Percentiles rank a stretch among this genome's conserved stretches.
These are phyloP conservation scores for Chaenogobius annularis DNA, from an alignment of 2,113 vertebrate genomes.

Conservation along the genomic window DNA sequence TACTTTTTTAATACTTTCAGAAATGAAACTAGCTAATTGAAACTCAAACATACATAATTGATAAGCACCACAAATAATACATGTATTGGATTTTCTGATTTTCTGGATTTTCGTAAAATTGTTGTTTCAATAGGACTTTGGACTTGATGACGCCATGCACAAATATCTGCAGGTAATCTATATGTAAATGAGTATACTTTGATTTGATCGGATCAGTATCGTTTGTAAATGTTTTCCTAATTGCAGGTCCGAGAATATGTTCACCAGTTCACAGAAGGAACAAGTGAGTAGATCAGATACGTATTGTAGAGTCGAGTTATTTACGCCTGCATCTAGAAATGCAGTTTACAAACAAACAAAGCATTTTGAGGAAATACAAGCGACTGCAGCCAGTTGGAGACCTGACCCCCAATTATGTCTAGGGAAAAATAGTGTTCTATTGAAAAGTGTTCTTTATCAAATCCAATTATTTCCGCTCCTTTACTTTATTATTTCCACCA, in stretches of 20 bases:
- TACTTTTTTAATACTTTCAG: background rate
- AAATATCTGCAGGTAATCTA: background rate
- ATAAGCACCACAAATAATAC: background rate
- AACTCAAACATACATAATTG: background rate
- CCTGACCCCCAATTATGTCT: slow-evolving; percentile 71
- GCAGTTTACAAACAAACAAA: slow-evolving; percentile 11
- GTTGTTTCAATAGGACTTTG: background rate
- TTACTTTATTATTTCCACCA: slow-evolving; percentile 81
- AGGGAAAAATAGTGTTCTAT: slow-evolving; percentile 72
- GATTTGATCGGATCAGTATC: too few species aligned
- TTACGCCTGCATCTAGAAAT: background rate
- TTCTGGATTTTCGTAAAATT: too few species aligned
- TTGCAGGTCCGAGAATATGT: background rate
- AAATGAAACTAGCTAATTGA: background rate
- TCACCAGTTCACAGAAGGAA: too few species aligned
- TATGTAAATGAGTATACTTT: background rate
- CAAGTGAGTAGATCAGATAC: too few species aligned
- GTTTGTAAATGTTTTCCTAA: background rate
- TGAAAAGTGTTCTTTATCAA: slow-evolving; percentile 81
- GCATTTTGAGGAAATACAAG: slow-evolving; percentile 44
- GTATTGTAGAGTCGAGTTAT: background rate
- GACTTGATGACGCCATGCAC: background rate
- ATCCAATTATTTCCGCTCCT: slow-evolving; percentile 84
- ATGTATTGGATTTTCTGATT: background rate
- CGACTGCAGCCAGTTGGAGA: slow-evolving; percentile 72